phyloP scores from a whole-genome alignment of 1,140 invertebrate genomes.

The Manduca sexta region DNA sequence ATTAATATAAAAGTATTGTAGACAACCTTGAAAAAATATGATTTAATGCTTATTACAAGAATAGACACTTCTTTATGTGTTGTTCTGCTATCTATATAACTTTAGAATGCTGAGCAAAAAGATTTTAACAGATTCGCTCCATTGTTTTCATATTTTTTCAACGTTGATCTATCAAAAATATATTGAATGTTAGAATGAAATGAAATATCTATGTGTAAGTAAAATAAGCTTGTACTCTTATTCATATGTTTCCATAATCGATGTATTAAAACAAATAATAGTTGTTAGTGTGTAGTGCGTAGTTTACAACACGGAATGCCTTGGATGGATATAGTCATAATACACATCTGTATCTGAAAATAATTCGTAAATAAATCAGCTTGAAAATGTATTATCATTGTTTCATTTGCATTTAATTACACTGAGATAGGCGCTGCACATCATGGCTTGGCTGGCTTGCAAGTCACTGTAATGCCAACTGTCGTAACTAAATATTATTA shows the following conservation, averaged over 20 bases:
- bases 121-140: neutral
- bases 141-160: constrained; percentile 4
- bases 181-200: constrained; percentile 16
- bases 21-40: no score
- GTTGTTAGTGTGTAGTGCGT: constrained; percentile 33
- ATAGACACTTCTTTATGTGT: no score
- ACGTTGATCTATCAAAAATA: constrained; percentile 1
- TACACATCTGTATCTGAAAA: constrained; percentile 27
- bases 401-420: constrained; percentile 12
- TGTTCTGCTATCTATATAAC: no score
- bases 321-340: constrained; percentile 26
- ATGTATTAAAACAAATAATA: constrained; percentile 13
- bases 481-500: no score
- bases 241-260: constrained; percentile 6
- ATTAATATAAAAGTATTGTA: no score
- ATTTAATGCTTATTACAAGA: no score
- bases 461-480: no score
- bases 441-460: no score
- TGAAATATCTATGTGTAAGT: neutral
- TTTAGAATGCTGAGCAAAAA: no score
- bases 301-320: constrained; percentile 30
- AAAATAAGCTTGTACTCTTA: constrained; percentile 10
- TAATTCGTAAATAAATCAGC: constrained; percentile 38
- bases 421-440: no score
- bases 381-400: constrained; percentile 17